These are phyloP conservation scores for Hydrocynus forskahlii DNA, from an alignment of 2,797 vertebrate species.

Conservation along the genomic window DNA sequence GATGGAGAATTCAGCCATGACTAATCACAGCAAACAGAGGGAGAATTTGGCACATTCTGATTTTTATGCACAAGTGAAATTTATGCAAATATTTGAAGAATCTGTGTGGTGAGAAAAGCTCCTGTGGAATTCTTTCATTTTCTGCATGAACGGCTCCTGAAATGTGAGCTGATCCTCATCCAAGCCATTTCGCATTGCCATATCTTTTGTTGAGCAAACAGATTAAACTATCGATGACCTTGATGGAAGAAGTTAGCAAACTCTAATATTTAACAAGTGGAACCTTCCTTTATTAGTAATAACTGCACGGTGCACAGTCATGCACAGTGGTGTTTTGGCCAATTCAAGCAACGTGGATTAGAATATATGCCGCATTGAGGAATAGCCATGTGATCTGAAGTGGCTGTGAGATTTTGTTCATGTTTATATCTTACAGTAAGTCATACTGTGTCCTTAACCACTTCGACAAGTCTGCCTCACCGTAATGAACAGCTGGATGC, in stretches of 20 bases:
- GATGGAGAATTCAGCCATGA: not conserved
- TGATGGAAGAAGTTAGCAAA: not conserved
- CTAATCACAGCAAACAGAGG: not conserved
- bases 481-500: too few species aligned
- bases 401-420: too few species aligned
- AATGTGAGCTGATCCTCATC: not conserved
- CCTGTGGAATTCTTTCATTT: not conserved
- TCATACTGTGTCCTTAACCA: too few species aligned
- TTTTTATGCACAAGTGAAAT: not conserved
- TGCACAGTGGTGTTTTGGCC: too few species aligned
- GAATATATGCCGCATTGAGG: too few species aligned
- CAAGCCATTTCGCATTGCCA: not conserved
- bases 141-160: not conserved
- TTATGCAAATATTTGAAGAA: not conserved
- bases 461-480: too few species aligned
- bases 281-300: too few species aligned
- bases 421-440: too few species aligned
- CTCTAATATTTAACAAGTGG: not conserved
- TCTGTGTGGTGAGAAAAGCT: not conserved
- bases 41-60: not conserved
- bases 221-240: not conserved
- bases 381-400: too few species aligned
- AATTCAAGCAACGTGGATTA: too few species aligned
- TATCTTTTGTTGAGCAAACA: not conserved
- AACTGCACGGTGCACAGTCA: too few species aligned